Evolutionary conservation across 2,113 vertebrate genomes (phyloP), one percentile per base, ranked within the genome.

Genomic region (Crotalus horridus): DNA sequence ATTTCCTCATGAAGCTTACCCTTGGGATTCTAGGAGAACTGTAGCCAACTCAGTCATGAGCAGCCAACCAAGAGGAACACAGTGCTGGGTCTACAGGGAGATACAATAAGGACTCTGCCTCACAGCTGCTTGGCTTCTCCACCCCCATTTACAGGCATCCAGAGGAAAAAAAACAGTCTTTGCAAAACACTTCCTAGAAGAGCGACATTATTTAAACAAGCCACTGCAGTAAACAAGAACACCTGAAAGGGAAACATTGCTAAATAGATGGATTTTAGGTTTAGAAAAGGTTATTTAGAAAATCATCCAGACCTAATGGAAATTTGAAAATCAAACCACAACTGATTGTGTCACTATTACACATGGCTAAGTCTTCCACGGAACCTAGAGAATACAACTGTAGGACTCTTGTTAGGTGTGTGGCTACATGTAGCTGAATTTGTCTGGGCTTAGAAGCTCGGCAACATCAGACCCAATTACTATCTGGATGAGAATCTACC

Each of bases 61-160:
- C 56, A 94, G 61, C n/a, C 39, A 56, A 58, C 81, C 88, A 89
- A 94, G 91, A 89, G 90, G 93, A 33, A 92, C 3, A 51, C 9
- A 56, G 69, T 69, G 13, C 11, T 87, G 33, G 86, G 11, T 4
- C 64, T 51, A 81, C 53, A n/a, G 90, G 51, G 51, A 21, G 1
- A 0, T 0, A 81, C 74, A 3, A 8, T 24, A 33, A 46, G 54
- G 55, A 23, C 43, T 92, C 54, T 51, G 46, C 39, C 9, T 90
- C 56, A 29, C 51, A 92, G 69, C 8, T 51, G 39, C 43, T 86
- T 58, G 54, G n/a, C 54, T n/a, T 13, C 55, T 13, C 74, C 48
- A 26, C 64, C 43, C 74, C 24, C 46, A 54, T 56, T 89, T 29
- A 69, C 88, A 87, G 89, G 54, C 81, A 89, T 87, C 46, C 48